Percentiles rank a stretch among this genome's conserved stretches.
phyloP scores from a whole-genome alignment of 2,113 vertebrate genomes.

The Heterochromis multidens region DNA sequence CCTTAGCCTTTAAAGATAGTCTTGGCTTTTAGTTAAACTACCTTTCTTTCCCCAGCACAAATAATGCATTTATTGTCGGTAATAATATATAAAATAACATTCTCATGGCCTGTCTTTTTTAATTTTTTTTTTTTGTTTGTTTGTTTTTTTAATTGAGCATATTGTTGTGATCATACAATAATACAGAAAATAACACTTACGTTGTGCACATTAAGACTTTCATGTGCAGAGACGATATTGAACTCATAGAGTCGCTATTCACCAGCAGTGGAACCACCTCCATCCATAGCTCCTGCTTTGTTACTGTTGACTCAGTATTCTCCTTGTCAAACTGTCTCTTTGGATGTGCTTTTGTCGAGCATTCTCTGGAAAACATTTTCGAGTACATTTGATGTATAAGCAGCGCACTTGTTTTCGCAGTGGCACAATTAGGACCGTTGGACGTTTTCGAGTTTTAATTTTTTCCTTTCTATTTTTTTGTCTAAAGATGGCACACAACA shows the following conservation, averaged over 20 bases:
- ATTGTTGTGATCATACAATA: too few relatives aligned
- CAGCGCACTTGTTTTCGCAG: neutral
- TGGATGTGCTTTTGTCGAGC: neutral
- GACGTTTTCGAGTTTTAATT: neutral
- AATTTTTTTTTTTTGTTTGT: too few relatives aligned
- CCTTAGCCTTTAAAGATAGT: too few relatives aligned
- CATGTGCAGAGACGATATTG: neutral
- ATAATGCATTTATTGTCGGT: too few relatives aligned
- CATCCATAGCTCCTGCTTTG: neutral
- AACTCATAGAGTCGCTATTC: neutral
- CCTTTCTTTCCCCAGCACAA: too few relatives aligned
- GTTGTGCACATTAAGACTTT: neutral
- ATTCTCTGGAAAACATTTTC: neutral
- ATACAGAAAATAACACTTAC: too few relatives aligned
- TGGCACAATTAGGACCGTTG: neutral
- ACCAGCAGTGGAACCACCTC: neutral
- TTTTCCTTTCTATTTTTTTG: neutral
- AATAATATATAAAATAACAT: too few relatives aligned
- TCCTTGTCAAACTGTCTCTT: neutral
- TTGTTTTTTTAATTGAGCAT: too few relatives aligned
- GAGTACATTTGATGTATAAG: neutral
- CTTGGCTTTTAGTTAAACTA: too few relatives aligned
- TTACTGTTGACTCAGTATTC: neutral
- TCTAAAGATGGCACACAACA: neutral
- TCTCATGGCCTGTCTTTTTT: too few relatives aligned